Percentiles rank a stretch among this genome's conserved stretches.
Evolutionary conservation across 2,888 invertebrate species (phyloP).

Genomic region (Tridacna crocea): DNA sequence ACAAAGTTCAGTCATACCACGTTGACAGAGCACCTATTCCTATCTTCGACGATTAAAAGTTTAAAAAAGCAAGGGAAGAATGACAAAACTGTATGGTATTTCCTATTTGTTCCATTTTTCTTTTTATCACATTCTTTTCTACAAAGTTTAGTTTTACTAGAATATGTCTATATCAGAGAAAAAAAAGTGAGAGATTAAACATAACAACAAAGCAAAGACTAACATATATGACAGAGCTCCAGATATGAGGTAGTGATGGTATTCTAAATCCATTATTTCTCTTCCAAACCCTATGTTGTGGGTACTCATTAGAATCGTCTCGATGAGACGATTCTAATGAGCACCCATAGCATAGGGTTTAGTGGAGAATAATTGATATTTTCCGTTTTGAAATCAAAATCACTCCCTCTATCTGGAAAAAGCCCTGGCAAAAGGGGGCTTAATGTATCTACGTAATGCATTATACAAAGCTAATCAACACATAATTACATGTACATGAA

Average conservation of each 20-base stretch:
- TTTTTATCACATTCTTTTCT: not conserved
- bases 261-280: not conserved
- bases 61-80: not conserved
- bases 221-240: not conserved
- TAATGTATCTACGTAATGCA: no score
- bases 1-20: no score
- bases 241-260: not conserved
- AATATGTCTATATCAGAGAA: not conserved
- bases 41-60: not conserved
- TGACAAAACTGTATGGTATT: no score
- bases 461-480: no score
- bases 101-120: no score
- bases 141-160: not conserved
- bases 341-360: not conserved
- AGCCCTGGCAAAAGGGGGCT: not conserved
- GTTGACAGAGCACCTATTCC: not conserved
- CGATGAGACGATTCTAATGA: not conserved
- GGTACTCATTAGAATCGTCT: not conserved
- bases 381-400: not conserved
- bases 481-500: no score
- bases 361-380: not conserved
- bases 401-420: not conserved
- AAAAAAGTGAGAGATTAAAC: not conserved
- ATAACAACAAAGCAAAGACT: not conserved
- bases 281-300: not conserved